Evolutionary conservation across 2,888 invertebrate genomes (phyloP), one percentile per base, ranked within the genome.

Genomic region (Pyralis farinalis): DNA sequence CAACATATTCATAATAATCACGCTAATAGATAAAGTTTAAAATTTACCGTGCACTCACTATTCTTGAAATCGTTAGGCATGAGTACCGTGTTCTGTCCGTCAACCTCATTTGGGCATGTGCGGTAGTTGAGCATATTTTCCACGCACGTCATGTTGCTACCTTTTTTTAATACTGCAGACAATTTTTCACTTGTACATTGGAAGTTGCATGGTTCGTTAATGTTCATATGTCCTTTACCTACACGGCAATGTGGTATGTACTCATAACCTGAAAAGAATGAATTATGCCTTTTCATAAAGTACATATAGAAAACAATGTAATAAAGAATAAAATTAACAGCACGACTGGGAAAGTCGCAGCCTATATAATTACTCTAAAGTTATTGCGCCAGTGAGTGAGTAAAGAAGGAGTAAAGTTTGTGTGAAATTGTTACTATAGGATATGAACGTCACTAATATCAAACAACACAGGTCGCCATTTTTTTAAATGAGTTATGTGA

Each of bases 111-210:
- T 5, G 47, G 29, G 39, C 83, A 83, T 0, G 74, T 8, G 20
- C 63, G 64, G 46, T 71, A 81, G 47, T 68, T 72, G 7, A 81
- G 33, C 9, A 51, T 64, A 16, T 63, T 48, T 20, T 82, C 57
- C 1, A 68, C 7, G 34, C 86, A 87, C 0, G 82, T 83, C 81
- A 87, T 83, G 35, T 70, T 71, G 0, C 70, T 55, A 42, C 53
- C 56, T 3, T 57, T 49, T 0, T 46, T 66, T 27, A 82, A 51
- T 1, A 67, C 49, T 0, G 49, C 22, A 0, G 65, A 43, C 1
- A 80, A 45, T 3, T 58, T 56, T 1, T 55, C 12, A 38, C 75
- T 58, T 4, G 57, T 50, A 43, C 86, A 85, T 16, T 66, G 63
- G 10, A 85, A 47, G 1, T 38, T 42, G 43, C 86, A 87, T 0